Percentiles rank a stretch among this genome's conserved stretches.
phyloP scores from a whole-genome alignment of 2,888 invertebrate genomes.

The Dicycla oo region DNA sequence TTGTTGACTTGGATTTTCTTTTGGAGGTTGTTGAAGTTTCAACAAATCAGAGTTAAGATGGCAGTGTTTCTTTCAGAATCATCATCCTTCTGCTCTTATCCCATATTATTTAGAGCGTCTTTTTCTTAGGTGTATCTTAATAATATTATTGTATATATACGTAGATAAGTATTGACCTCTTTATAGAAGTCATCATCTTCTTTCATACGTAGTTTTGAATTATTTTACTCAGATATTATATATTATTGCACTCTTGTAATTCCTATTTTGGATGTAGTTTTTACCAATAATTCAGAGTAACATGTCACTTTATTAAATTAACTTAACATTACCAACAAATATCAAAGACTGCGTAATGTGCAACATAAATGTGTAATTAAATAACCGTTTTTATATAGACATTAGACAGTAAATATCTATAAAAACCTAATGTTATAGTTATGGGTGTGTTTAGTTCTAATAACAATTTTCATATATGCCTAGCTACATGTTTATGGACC shows the following conservation, averaged over 20 bases:
- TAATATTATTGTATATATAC: too few species aligned
- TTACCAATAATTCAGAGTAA: not conserved
- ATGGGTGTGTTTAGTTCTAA: conserved; percentile 22
- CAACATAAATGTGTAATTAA: conserved; percentile 2
- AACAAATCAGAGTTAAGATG: too few species aligned
- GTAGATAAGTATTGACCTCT: too few species aligned
- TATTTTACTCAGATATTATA: too few species aligned
- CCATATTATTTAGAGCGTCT: too few species aligned
- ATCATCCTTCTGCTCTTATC: too few species aligned
- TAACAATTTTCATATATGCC: conserved; percentile 17
- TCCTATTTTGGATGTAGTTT: too few species aligned
- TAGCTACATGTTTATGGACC: conserved; percentile 20
- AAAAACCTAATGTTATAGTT: conserved; percentile 12
- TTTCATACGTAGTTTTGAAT: too few species aligned
- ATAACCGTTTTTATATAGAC: conserved; percentile 8
- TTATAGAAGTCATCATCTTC: too few species aligned
- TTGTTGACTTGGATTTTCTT: conserved; percentile 1
- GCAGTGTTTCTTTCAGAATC: too few species aligned
- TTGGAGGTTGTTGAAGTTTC: not conserved
- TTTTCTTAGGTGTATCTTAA: too few species aligned
- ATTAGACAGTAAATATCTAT: conserved; percentile 17
- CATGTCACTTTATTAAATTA: not conserved
- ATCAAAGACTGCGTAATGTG: not conserved
- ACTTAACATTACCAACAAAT: not conserved
- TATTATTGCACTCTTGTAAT: too few species aligned